A percentile compares a stretch with the other conserved stretches of the same genome.
Evolutionary conservation across 64 coral and sea anemone species (phyloP).

Genomic region (Catalaphyllia jardinei): DNA sequence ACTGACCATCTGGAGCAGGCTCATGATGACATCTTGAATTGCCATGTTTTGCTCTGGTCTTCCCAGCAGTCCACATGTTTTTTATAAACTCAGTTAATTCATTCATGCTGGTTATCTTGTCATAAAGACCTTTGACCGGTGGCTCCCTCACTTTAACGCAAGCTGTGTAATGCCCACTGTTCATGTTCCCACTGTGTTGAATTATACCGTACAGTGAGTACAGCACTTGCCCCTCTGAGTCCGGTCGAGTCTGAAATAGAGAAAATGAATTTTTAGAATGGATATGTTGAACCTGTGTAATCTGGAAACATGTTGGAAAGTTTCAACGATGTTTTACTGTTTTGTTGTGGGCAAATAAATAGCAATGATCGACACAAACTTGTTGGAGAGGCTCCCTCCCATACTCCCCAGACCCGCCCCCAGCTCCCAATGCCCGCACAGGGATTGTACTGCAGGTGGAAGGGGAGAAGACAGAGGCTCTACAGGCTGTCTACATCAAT

Average conservation of each 20-base stretch:
- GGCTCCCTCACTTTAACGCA: conserved; percentile 66
- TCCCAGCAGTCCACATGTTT: conserved; percentile 61
- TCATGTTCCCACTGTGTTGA: conserved; percentile 87
- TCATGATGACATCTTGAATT: conserved; percentile 16
- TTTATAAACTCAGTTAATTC: conserved; percentile 63
- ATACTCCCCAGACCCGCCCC: too few relatives aligned
- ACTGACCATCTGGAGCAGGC: conserved; percentile 66
- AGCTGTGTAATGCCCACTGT: conserved; percentile 96
- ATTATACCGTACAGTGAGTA: conserved; percentile 83
- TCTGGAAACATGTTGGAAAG: neutral
- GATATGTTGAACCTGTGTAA: neutral
- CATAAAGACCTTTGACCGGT: conserved; percentile 19
- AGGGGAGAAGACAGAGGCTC: too few relatives aligned
- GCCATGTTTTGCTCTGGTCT: neutral
- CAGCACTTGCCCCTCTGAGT: conserved; percentile 67
- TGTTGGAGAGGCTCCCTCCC: too few relatives aligned
- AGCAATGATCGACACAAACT: too few relatives aligned
- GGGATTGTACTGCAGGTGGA: too few relatives aligned
- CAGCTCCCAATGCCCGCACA: too few relatives aligned
- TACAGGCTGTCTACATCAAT: too few relatives aligned
- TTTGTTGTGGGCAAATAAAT: too few relatives aligned
- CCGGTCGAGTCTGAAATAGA: conserved; percentile 55
- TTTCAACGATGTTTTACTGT: too few relatives aligned
- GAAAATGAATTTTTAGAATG: too few relatives aligned
- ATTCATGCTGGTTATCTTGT: conserved; percentile 51